Base-by-base conservation (phyloP, 2,113 vertebrate species). In the Propithecus coquereli region DNA sequence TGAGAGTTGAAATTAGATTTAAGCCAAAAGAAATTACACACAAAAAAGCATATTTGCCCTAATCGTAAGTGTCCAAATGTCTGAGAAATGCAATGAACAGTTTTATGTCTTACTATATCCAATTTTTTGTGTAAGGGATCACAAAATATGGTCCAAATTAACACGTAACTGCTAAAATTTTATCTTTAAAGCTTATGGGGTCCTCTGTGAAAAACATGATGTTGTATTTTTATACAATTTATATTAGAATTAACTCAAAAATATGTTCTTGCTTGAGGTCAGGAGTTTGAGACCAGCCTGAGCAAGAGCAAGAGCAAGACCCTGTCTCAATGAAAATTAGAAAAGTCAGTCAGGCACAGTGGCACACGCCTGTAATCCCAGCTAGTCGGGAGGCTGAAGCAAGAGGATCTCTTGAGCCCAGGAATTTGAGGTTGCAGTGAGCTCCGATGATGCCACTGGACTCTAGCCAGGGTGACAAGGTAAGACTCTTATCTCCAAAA, bases 171-270 rank as follows among this genome's bases (percentile, higher is more conserved):
- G 13, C 68, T 92, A 95, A 12, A 84, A 71, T 71, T 65, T 89
- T 88, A 88, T 81, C 52, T 95, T 89, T 85, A 81, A 86, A 73
- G 30, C 86, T 61, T 63, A n/a, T 20, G 16, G 27, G 66, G 65
- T 83, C 13, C 27, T 65, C 27, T 59, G 5, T 43, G 66, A 95
- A 34, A 68, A 96, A 94, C 7, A 96, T 3, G 45, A 52, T 45
- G 1, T 43, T 92, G 8, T n/a, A 85, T 59, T 85, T 94, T 50
- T 65, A 74, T 18, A 57, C 57, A 80, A 63, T 84, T 94, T 76
- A 54, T 52, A 86, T 47, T 37, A 93, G 20, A 91, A 95, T 68
- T 92, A 95, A 94, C 50, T 84, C 4, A 65, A 94, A 92, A 91
- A 59, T 22, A 85, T n/a, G 23, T 40, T 88, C 52, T 63, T 63